phyloP scores from a whole-genome alignment of 2,888 invertebrate genomes.

The Pherbina coryleti region DNA sequence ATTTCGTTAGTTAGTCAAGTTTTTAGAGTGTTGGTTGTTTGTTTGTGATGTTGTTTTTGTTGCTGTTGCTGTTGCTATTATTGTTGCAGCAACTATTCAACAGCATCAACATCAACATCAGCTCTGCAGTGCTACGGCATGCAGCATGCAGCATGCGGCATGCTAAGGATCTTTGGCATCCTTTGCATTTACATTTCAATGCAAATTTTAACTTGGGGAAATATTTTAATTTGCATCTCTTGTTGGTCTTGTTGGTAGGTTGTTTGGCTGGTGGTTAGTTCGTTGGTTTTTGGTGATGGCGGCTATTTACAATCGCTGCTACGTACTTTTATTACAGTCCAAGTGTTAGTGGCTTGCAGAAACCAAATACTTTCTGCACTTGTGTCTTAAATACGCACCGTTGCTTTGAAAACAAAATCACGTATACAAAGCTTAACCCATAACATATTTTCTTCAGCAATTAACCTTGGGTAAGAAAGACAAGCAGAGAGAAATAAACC shows the following conservation, averaged over 20 bases:
- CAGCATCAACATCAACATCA: constrained; percentile 24
- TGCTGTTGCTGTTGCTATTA: constrained; percentile 7
- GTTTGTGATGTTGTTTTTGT: not conserved
- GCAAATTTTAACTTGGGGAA: constrained; percentile 27
- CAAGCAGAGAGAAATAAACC: not conserved
- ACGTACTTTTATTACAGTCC: not conserved
- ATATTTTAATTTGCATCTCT: constrained; percentile 36
- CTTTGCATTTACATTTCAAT: constrained; percentile 37
- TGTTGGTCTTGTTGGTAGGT: constrained; percentile 13
- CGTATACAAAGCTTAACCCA: no score
- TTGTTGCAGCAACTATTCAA: constrained; percentile 30
- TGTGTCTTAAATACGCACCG: no score
- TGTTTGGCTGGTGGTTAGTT: not conserved
- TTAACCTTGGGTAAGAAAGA: not conserved
- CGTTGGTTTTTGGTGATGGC: constrained; percentile 5
- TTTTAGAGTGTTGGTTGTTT: constrained; percentile 19
- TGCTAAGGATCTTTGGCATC: constrained; percentile 30
- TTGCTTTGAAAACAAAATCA: no score
- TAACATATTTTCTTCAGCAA: no score
- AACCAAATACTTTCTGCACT: not conserved
- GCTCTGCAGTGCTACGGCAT: not conserved
- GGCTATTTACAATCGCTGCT: constrained; percentile 12
- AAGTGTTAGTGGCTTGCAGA: not conserved
- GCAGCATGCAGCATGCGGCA: not conserved
- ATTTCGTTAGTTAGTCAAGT: constrained; percentile 38